Percentiles rank a stretch among this genome's conserved stretches.
Evolutionary conservation across 2,113 vertebrate genomes (phyloP).

Genomic region (Morone saxatilis): DNA sequence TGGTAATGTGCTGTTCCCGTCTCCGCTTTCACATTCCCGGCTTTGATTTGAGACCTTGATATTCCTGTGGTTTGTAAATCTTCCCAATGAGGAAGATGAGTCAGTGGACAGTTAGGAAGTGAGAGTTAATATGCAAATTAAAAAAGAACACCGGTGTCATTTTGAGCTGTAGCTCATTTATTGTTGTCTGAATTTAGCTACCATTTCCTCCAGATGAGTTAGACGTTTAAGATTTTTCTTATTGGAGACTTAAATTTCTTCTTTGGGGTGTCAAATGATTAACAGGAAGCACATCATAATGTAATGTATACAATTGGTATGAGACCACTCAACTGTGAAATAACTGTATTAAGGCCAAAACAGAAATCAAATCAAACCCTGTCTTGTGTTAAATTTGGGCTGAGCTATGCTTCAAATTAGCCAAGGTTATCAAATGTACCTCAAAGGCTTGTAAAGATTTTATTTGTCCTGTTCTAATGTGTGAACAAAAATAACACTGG

Average conservation of each 20-base stretch:
- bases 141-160: conserved; percentile 6
- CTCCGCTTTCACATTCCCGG: conserved; percentile 58
- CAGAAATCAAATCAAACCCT: not conserved
- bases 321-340: not conserved
- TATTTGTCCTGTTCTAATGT: not conserved
- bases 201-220: not conserved
- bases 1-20: conserved; percentile 41
- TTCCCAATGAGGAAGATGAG: conserved; percentile 44
- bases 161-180: conserved; percentile 38
- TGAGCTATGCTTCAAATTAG: not conserved
- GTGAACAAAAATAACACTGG: conserved; percentile 7
- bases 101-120: conserved; percentile 31
- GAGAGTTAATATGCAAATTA: conserved; percentile 54
- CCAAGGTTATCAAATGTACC: not conserved
- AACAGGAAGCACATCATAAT: not conserved
- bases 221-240: not conserved
- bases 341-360: not conserved
- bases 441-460: not conserved
- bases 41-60: conserved; percentile 71
- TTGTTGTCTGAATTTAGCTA: not conserved
- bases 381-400: not conserved
- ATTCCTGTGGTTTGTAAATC: conserved; percentile 44
- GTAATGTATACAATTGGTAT: not conserved
- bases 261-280: not conserved
- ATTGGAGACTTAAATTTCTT: not conserved